phyloP scores from a whole-genome alignment of 2,113 vertebrate genomes.

The Eurypyga helias region DNA sequence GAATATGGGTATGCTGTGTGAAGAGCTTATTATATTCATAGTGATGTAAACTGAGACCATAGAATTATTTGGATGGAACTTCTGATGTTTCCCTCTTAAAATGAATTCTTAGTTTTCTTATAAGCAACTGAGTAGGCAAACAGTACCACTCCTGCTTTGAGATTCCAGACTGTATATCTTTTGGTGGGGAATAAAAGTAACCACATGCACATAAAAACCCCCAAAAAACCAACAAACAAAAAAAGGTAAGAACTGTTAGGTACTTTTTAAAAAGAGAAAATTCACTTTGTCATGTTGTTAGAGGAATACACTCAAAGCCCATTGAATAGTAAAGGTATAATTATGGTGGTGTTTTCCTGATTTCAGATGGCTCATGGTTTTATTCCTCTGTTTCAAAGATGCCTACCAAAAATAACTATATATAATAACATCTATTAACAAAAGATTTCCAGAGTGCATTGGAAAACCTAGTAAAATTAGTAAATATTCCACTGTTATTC shows the following conservation, averaged over 20 bases:
- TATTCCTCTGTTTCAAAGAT: neutral
- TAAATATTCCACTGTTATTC: neutral
- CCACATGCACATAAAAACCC: too few species aligned
- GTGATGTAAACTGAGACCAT: neutral
- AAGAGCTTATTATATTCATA: neutral
- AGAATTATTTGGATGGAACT: neutral
- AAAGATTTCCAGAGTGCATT: neutral
- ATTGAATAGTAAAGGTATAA: neutral
- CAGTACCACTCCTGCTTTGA: neutral
- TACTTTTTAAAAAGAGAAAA: neutral
- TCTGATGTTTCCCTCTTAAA: constrained; percentile 21
- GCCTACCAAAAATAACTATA: neutral
- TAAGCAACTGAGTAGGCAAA: neutral
- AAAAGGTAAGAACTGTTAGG: neutral
- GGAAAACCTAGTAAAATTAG: neutral
- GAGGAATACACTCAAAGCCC: neutral
- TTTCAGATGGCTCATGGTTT: neutral
- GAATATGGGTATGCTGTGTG: neutral
- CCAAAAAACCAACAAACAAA: neutral
- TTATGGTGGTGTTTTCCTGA: neutral
- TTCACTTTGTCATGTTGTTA: neutral
- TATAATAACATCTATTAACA: neutral
- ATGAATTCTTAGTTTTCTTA: neutral
- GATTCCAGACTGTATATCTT: neutral
- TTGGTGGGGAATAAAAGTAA: too few species aligned